phyloP scores from a whole-genome alignment of 2,113 vertebrate species.

The Progne subis region DNA sequence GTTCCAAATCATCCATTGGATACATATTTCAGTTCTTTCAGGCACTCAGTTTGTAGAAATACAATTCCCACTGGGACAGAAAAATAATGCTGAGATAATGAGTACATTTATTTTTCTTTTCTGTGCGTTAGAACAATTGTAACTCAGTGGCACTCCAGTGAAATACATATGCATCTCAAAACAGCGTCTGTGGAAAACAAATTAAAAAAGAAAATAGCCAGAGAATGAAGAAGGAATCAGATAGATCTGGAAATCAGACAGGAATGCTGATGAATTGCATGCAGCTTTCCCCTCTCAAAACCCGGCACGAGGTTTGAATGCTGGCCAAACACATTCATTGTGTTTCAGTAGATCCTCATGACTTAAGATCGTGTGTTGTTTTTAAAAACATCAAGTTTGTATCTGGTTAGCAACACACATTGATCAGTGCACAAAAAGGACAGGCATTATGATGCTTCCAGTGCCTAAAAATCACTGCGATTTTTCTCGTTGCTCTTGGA shows the following conservation, averaged over 20 bases:
- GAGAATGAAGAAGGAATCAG: not conserved
- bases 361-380: not conserved
- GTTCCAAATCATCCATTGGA: not conserved
- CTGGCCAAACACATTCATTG: not conserved
- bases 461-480: not conserved
- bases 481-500: not conserved
- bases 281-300: not conserved
- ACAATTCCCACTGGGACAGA: not conserved
- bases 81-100: not conserved
- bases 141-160: not conserved
- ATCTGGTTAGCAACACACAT: not conserved
- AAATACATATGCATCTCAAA: not conserved
- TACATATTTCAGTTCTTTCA: not conserved
- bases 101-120: not conserved
- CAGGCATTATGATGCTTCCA: accelerated
- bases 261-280: not conserved
- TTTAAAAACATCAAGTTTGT: not conserved
- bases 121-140: not conserved
- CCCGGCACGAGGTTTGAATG: not conserved
- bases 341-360: not conserved
- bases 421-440: not conserved
- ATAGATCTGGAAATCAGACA: not conserved
- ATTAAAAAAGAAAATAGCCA: not conserved
- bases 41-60: not conserved
- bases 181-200: not conserved